Percentiles rank a stretch among this genome's conserved stretches.
These are phyloP conservation scores for Zele albiditarsus DNA, from an alignment of 2,888 invertebrate genomes.

Conservation along the genomic window DNA sequence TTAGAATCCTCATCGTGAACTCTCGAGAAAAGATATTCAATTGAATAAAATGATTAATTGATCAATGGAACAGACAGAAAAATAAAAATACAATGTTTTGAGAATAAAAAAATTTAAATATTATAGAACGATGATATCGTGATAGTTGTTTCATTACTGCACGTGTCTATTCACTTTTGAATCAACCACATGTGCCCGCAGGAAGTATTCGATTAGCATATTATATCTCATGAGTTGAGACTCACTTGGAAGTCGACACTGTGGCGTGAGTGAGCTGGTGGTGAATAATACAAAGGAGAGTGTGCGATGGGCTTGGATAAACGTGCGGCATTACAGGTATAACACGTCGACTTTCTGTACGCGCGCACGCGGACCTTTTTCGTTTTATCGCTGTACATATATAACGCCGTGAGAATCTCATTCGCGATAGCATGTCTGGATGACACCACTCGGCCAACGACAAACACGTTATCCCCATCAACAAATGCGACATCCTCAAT, in stretches of 20 bases:
- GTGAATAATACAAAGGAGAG: too few relatives aligned
- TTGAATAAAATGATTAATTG: too few relatives aligned
- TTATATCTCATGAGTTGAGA: slow-evolving; percentile 32
- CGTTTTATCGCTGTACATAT: slow-evolving; percentile 7
- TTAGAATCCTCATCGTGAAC: too few relatives aligned
- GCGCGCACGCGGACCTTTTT: slow-evolving; percentile 2
- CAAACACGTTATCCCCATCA: slow-evolving; percentile 12
- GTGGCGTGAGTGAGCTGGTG: slow-evolving; percentile 1
- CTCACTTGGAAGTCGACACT: slow-evolving; percentile 1
- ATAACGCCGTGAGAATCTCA: slow-evolving; percentile 16
- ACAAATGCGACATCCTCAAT: neutral
- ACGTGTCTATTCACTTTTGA: slow-evolving; percentile 26
- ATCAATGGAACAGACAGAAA: neutral
- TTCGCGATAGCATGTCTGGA: slow-evolving; percentile 19
- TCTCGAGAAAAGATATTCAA: too few relatives aligned
- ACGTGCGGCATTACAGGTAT: slow-evolving; percentile 6
- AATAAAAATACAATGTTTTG: neutral
- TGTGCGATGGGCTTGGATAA: slow-evolving; percentile 2
- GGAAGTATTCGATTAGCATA: slow-evolving; percentile 64
- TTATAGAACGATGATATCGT: neutral
- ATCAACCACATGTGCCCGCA: slow-evolving; percentile 44
- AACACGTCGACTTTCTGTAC: slow-evolving; percentile 22
- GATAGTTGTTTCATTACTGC: slow-evolving; percentile 19
- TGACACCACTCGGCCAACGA: slow-evolving; percentile 14
- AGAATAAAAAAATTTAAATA: neutral